Percentiles rank a stretch among this genome's conserved stretches.
phyloP scores from a whole-genome alignment of 2,113 vertebrate species.

The Tamias sibiricus region DNA sequence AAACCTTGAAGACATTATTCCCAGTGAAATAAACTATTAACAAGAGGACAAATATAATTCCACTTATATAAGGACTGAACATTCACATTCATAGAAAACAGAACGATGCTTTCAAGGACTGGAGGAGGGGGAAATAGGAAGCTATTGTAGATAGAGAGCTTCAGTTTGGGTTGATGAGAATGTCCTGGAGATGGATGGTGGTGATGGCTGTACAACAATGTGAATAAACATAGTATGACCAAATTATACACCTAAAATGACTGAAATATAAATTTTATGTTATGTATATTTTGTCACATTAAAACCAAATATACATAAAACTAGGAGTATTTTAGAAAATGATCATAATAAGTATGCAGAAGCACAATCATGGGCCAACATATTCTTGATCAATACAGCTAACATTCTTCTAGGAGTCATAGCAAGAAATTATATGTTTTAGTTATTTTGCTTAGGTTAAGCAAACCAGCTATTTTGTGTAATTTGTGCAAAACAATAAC shows the following conservation, averaged over 20 bases:
- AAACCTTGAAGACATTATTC: not conserved
- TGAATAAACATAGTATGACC: not conserved
- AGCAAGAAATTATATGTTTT: not conserved
- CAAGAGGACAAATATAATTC: not conserved
- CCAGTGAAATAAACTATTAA: not conserved
- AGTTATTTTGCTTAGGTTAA: conserved; percentile 50
- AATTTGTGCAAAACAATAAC: conserved; percentile 34
- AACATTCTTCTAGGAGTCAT: not conserved
- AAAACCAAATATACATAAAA: not conserved
- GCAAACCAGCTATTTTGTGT: conserved; percentile 18
- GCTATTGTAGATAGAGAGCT: not conserved
- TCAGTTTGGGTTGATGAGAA: not conserved
- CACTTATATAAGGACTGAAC: not conserved
- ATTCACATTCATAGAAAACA: not conserved
- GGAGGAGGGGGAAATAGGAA: not conserved
- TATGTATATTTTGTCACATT: not conserved
- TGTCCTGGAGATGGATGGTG: not conserved
- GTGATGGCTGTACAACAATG: not conserved
- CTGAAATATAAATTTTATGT: conserved; percentile 3
- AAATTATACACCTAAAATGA: not conserved
- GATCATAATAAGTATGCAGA: not conserved
- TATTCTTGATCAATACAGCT: not conserved
- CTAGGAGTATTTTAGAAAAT: not conserved
- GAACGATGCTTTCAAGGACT: not conserved
- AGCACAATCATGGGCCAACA: not conserved